Conservation (phyloP, 1,140 invertebrate species). For the Aphaenogaster floridana region DNA sequence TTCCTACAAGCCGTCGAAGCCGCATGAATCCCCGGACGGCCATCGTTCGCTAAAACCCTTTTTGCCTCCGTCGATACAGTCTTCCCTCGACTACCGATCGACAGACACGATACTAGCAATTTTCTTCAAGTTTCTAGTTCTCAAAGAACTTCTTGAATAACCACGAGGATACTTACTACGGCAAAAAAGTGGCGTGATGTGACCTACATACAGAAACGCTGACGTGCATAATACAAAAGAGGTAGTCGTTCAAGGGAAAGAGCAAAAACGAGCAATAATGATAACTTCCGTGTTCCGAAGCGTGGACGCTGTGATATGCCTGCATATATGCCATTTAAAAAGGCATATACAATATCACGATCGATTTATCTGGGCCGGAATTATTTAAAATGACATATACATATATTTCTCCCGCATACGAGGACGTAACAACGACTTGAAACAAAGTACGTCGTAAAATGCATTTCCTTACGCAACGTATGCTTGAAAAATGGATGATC, state of each 20-base stretch:
- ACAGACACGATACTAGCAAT: conserved; percentile 40
- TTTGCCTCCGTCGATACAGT: conserved; percentile 30
- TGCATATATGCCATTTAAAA: conserved; percentile 1
- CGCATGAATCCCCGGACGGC: conserved; percentile 46
- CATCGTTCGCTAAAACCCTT: conserved; percentile 40
- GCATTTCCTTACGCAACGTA: conserved; percentile 21
- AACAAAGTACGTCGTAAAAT: conserved; percentile 39
- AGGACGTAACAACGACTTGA: neutral
- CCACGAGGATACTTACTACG: neutral
- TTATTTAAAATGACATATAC: conserved; percentile 41
- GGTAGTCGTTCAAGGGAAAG: neutral
- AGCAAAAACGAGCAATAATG: neutral
- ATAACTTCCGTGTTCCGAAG: conserved; percentile 34
- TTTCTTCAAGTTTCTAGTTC: conserved; percentile 56
- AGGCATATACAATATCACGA: neutral
- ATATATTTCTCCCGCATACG: neutral
- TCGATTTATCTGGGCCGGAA: conserved; percentile 52
- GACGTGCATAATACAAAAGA: conserved; percentile 59
- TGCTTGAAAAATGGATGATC: conserved; percentile 25
- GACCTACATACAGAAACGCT: conserved; percentile 52
- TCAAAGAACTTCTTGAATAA: conserved; percentile 56
- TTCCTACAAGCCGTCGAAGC: conserved; percentile 48
- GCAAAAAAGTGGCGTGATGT: conserved; percentile 24
- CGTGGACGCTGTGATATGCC: neutral
- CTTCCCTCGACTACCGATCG: neutral